phyloP scores from a whole-genome alignment of 2,888 invertebrate species.

The Leucania comma region DNA sequence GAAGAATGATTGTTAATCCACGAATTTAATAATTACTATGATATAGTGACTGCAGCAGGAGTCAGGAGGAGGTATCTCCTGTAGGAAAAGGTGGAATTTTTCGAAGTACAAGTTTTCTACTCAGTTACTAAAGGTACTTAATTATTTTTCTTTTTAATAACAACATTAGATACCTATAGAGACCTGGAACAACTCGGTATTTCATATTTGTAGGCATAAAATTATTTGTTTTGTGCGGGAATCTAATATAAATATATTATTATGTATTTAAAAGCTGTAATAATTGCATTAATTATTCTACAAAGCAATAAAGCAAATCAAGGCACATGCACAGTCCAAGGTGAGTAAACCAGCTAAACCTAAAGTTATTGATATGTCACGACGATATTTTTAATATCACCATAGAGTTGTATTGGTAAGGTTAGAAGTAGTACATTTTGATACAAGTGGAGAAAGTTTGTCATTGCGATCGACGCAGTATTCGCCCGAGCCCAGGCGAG shows the following conservation, averaged over 20 bases:
- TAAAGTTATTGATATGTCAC: constrained; percentile 1
- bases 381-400: neutral
- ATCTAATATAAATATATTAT: neutral
- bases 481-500: no score
- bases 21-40: neutral
- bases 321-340: constrained; percentile 2
- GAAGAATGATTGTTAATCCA: neutral
- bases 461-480: no score
- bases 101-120: no score
- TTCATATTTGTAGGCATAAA: no score
- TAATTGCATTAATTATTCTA: constrained; percentile 8
- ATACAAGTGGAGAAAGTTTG: no score
- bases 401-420: neutral
- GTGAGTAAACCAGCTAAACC: neutral
- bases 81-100: neutral
- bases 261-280: neutral
- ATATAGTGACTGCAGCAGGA: no score
- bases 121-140: no score
- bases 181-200: no score
- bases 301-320: constrained; percentile 13
- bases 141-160: no score
- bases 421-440: neutral
- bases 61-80: no score
- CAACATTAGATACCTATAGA: no score
- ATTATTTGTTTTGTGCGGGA: no score